Evolutionary conservation across 1,140 invertebrate genomes (phyloP), one percentile per base, ranked within the genome.

Genomic region (Stegodyphus mimosarum): DNA sequence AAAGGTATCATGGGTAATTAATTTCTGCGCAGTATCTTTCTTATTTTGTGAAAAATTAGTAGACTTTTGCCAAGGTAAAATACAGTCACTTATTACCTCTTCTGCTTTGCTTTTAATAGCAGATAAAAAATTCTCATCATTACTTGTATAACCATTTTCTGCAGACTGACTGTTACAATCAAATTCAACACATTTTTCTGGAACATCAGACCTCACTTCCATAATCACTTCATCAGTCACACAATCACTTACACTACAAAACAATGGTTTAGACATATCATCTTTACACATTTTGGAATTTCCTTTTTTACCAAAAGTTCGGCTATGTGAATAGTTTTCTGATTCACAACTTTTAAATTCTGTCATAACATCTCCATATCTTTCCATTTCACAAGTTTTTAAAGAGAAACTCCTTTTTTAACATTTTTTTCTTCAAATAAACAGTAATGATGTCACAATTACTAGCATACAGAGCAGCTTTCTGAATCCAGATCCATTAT

Each of bases 281-380:
- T 84, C 81, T 84, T 84, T 84, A 52, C 81, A 84, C 81, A 84
- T 84, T 76, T 84, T 84, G 81, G 49, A 49, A 49, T 55, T n/a
- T 55, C 18, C n/a, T 49, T 9, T 72, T 17, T 72, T 51, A 72
- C n/a, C 75, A 49, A 9, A 17, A 60, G 52, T 52, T 73, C 48
- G n/a, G n/a, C 33, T 76, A 13, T 75, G 60, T 15, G 48, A 9
- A 48, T 53, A 84, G 7, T 69, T 67, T 84, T 69, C 49, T 17
- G 81, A 55, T 6, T 15, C 9, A 66, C 81, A 84, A 55, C 13
- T 52, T n/a, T 69, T 84, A n/a, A 76, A 51, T 49, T 84, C 71
- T 9, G 81, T 70, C 52, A 55, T 51, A 66, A 83, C 70, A 53
- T 60, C 73, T 67, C 81, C 81, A 84, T 84, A 53, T 70, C 71